Percentiles rank a stretch among this genome's conserved stretches.
Conservation (phyloP, 1,140 invertebrate genomes). For the Mylabris phalerata region DNA sequence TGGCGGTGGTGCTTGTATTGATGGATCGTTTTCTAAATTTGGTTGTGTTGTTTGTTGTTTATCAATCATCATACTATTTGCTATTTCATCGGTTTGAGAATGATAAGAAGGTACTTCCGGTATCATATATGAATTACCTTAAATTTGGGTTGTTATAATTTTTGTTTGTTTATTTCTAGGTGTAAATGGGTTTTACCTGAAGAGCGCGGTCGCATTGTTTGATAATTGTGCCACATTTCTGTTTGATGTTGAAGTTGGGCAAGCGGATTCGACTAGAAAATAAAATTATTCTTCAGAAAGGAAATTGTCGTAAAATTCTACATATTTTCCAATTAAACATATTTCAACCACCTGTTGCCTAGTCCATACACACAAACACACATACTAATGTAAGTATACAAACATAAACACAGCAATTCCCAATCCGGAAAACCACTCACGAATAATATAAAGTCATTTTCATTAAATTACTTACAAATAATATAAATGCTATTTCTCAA, state of each 20-base stretch:
- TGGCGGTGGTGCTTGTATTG: not conserved
- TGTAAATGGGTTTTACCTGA: conserved; percentile 14
- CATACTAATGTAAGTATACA: too few species aligned
- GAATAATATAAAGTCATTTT: too few species aligned
- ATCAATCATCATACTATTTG: conserved; percentile 2
- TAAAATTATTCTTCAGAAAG: not conserved
- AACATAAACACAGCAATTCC: too few species aligned
- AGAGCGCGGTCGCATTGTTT: conserved; percentile 23
- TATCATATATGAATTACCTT: conserved; percentile 21
- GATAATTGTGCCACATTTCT: conserved; percentile 33
- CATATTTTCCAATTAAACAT: conserved; percentile 10
- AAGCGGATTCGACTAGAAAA: conserved; percentile 27
- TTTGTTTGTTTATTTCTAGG: not conserved
- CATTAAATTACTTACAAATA: too few species aligned
- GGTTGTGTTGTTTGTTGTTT: conserved; percentile 11
- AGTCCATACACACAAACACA: not conserved
- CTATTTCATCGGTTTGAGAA: too few species aligned
- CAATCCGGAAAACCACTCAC: too few species aligned
- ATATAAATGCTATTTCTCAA: too few species aligned
- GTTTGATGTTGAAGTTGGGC: conserved; percentile 31
- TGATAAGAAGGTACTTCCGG: conserved; percentile 7
- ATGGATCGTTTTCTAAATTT: not conserved
- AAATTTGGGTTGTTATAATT: not conserved
- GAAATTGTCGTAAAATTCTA: not conserved
- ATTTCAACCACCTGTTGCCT: conserved; percentile 14